A percentile compares a stretch with the other conserved stretches of the same genome.
Evolutionary conservation across 2,888 invertebrate species (phyloP).

Genomic region (Bibio marci): DNA sequence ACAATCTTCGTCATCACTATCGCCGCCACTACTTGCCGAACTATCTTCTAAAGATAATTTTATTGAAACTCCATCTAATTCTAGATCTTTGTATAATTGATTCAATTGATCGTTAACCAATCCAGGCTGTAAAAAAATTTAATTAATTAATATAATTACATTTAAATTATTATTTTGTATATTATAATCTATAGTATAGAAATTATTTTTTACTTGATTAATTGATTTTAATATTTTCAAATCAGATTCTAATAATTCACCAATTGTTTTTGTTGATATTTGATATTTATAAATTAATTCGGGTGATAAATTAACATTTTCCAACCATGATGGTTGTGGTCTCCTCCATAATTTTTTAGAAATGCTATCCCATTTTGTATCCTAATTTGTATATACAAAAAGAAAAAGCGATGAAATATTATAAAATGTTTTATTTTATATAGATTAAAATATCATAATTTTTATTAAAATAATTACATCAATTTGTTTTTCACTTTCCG

Average conservation of each 20-base stretch:
- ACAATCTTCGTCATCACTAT: slow-evolving; percentile 12
- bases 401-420: no score
- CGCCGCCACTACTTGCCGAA: slow-evolving; percentile 30
- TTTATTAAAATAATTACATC: neutral
- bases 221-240: slow-evolving; percentile 32
- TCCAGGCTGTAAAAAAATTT: slow-evolving; percentile 29
- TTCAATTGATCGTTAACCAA: slow-evolving; percentile 44
- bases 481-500: slow-evolving; percentile 22
- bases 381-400: neutral
- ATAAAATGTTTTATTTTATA: neutral
- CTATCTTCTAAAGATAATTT: slow-evolving; percentile 35
- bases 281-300: slow-evolving; percentile 44
- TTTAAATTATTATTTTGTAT: neutral
- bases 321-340: slow-evolving; percentile 40
- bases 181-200: neutral
- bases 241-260: slow-evolving; percentile 40
- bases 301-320: slow-evolving; percentile 37
- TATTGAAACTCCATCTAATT: slow-evolving; percentile 32
- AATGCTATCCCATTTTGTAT: neutral
- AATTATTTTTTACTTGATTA: slow-evolving; percentile 28
- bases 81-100: slow-evolving; percentile 41
- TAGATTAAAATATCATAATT: neutral
- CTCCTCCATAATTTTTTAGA: slow-evolving; percentile 6
- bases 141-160: slow-evolving; percentile 5
- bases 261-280: slow-evolving; percentile 33